Percentiles rank a stretch among this genome's conserved stretches.
phyloP scores from a whole-genome alignment of 2,797 vertebrate species.

The Muraenolepis orangiensis region DNA sequence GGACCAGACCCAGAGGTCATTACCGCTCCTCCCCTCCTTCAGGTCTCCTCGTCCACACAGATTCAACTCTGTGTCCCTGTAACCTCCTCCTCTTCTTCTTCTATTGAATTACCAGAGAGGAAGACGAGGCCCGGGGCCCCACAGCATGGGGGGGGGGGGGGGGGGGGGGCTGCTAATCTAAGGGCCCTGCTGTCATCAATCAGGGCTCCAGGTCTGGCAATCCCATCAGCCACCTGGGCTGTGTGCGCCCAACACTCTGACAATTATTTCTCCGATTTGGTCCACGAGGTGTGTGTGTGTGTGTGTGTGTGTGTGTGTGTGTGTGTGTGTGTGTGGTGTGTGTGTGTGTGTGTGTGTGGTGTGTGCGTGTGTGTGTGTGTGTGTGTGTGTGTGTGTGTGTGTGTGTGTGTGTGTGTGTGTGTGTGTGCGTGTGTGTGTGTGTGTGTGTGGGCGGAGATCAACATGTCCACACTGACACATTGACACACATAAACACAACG shows the following conservation, averaged over 20 bases:
- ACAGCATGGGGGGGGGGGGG: constrained; percentile 10
- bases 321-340: too few species aligned
- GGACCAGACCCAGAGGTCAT: too few species aligned
- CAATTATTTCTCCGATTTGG: constrained; percentile 69
- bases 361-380: background rate
- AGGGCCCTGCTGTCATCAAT: constrained; percentile 71
- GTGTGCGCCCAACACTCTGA: constrained; percentile 38
- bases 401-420: background rate
- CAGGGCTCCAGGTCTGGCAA: constrained; percentile 71
- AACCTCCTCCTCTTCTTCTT: constrained; percentile 39
- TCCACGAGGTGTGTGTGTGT: constrained; percentile 56
- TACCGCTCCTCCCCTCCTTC: too few species aligned
- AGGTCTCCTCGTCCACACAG: background rate
- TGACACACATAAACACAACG: background rate
- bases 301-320: too few species aligned
- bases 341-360: background rate
- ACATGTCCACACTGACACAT: background rate
- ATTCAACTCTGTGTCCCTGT: constrained; percentile 44
- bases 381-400: constrained; percentile 2
- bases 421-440: background rate
- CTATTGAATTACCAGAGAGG: constrained; percentile 54
- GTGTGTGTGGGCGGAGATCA: background rate
- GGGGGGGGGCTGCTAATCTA: constrained; percentile 46
- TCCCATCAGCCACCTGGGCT: constrained; percentile 76
- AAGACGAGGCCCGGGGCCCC: constrained; percentile 35